Evolutionary conservation across 2,888 invertebrate species (phyloP), one percentile per base, ranked within the genome.

Genomic region (Acleris literana): DNA sequence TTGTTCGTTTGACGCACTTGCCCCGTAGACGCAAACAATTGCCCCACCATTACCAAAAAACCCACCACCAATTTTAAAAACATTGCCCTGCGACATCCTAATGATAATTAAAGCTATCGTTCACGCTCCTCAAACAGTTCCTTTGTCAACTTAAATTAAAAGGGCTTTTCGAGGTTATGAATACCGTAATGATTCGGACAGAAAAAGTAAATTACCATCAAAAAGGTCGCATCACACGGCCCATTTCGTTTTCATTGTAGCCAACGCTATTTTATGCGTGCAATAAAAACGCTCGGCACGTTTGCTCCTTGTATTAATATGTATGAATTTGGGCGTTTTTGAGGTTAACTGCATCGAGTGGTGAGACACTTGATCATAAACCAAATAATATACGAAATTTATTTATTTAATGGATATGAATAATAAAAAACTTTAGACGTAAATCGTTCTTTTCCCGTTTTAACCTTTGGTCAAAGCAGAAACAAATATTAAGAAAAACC

Each of bases 181-280:
- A 69, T 63, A 61, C 59, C 54, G 33, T 63, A 69, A 68, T 69
- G 62, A 70, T 69, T 67, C 68, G 52, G 64, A 65, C 51, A 63
- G 60, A 69, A 71, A 73, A 75, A 76, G 80, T 75, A 79, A 81
- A 82, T 83, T 79, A 81, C 77, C 79, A 83, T 81, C 75, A 78
- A 76, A 80, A 82, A 76, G 76, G 76, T 72, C 77, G 74, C 75
- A 81, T 82, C 79, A 80, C 77, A 76, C 77, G 78, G 77, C 67
- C 80, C 83, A 84, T 86, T 87, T 83, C 82, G 72, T 78, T 82
- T 81, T 80, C 83, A 81, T 84, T 83, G 81, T 79, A 79, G 76
- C 76, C 78, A 78, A 76, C 79, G 74, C 80, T 77, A 79, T 83
- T 85, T 84, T 85, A 84, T 80, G 77, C 73, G 69, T 54, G 73